These are phyloP conservation scores for Actenoides hombroni DNA, from an alignment of 2,113 vertebrate species.

Conservation along the genomic window DNA sequence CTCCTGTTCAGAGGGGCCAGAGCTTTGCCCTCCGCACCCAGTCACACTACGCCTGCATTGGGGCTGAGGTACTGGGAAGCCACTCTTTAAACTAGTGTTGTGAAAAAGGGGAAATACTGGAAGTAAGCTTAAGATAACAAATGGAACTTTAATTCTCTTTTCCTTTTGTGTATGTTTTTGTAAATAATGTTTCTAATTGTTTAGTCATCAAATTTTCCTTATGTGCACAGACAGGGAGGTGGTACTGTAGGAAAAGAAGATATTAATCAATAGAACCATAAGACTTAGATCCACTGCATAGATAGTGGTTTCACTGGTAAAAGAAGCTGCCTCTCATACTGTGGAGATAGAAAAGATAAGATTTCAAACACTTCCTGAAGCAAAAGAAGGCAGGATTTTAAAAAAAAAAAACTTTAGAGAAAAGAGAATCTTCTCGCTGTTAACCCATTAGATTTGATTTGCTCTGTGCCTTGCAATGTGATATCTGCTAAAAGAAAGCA, in stretches of 20 bases:
- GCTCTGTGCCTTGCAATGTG: neutral
- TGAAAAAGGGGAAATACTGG: neutral
- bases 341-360: neutral
- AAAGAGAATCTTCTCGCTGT: neutral
- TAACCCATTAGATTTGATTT: neutral
- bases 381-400: neutral
- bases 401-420: neutral
- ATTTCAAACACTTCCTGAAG: neutral
- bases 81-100: neutral
- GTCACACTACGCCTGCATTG: neutral
- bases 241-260: neutral
- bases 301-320: neutral
- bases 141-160: neutral
- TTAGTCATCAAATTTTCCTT: neutral
- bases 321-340: neutral
- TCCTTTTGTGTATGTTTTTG: neutral
- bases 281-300: neutral
- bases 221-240: neutral
- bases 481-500: neutral
- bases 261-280: neutral
- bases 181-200: neutral
- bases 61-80: neutral
- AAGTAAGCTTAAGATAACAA: neutral
- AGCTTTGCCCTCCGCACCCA: neutral
- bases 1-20: neutral